Evolutionary conservation across 2,888 invertebrate species (phyloP).

Genomic region (Onchidella celtica): DNA sequence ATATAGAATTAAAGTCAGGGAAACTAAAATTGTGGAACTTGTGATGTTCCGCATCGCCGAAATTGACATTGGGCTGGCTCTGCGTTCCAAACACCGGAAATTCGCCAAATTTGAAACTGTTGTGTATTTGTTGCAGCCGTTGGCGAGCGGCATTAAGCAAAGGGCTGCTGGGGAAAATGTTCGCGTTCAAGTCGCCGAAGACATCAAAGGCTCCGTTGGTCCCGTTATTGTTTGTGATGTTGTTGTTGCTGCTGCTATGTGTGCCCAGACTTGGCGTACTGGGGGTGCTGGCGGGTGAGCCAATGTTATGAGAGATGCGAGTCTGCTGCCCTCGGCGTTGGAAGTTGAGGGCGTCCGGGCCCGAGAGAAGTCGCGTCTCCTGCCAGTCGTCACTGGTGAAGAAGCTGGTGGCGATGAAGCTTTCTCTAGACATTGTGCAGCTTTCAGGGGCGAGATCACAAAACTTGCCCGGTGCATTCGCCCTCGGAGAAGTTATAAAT

Average conservation of each 20-base stretch:
- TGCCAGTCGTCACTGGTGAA: constrained; percentile 35
- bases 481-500: no score
- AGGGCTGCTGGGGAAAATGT: constrained; percentile 32
- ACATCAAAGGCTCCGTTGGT: constrained; percentile 11
- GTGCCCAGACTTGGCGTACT: background rate
- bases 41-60: background rate
- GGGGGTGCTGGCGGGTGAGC: background rate
- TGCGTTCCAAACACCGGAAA: constrained; percentile 17
- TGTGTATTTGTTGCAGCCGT: constrained; percentile 23
- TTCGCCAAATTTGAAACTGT: constrained; percentile 11
- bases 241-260: background rate
- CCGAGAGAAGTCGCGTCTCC: constrained; percentile 20
- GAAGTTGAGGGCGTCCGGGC: constrained; percentile 9
- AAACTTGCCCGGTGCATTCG: no score
- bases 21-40: constrained; percentile 36
- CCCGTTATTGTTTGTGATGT: no score
- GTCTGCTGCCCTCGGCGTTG: constrained; percentile 11
- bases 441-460: no score
- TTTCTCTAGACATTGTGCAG: constrained; percentile 23
- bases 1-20: constrained; percentile 24
- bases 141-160: constrained; percentile 31
- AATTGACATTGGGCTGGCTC: constrained; percentile 37
- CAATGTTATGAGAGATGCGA: background rate
- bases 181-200: constrained; percentile 26
- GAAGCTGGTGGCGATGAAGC: constrained; percentile 38